phyloP scores from a whole-genome alignment of 2,888 invertebrate genomes.

The Melanargia galathea region DNA sequence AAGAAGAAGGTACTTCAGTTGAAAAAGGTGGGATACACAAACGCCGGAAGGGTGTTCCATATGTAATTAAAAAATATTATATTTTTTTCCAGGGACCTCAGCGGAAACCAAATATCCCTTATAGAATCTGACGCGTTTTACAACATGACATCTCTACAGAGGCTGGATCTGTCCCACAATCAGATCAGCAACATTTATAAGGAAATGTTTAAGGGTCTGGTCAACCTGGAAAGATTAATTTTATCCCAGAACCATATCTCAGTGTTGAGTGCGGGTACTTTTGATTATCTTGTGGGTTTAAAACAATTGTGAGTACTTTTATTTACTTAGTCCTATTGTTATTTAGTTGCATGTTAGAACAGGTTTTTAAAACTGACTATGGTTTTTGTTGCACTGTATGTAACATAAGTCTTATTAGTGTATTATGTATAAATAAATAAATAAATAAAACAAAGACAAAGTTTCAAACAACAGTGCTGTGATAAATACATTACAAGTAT shows the following conservation, averaged over 20 bases:
- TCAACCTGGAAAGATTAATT: slow-evolving; percentile 86
- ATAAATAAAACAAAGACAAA: too few relatives aligned
- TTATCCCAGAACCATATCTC: slow-evolving; percentile 88
- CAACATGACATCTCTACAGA: slow-evolving; percentile 86
- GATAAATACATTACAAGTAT: too few relatives aligned
- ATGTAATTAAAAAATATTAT: too few relatives aligned
- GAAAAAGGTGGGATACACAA: too few relatives aligned
- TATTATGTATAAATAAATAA: too few relatives aligned
- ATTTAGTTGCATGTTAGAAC: too few relatives aligned
- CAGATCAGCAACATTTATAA: slow-evolving; percentile 86
- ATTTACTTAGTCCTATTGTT: background rate
- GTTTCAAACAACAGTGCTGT: too few relatives aligned
- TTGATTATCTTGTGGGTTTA: slow-evolving; percentile 85
- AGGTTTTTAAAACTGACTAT: too few relatives aligned
- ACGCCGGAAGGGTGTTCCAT: too few relatives aligned
- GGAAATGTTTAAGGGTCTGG: slow-evolving; percentile 86
- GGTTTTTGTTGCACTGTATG: too few relatives aligned
- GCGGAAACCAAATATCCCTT: slow-evolving; percentile 88
- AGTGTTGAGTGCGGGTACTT: slow-evolving; percentile 86
- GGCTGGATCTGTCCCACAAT: slow-evolving; percentile 87
- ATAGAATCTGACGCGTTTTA: slow-evolving; percentile 89
- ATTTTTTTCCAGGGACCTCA: slow-evolving; percentile 85
- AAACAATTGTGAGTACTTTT: slow-evolving; percentile 86
- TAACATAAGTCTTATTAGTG: too few relatives aligned
- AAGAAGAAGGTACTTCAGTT: too few relatives aligned